Evolutionary conservation across 2,113 vertebrate species (phyloP).

Genomic region (Rafetus swinhoei): DNA sequence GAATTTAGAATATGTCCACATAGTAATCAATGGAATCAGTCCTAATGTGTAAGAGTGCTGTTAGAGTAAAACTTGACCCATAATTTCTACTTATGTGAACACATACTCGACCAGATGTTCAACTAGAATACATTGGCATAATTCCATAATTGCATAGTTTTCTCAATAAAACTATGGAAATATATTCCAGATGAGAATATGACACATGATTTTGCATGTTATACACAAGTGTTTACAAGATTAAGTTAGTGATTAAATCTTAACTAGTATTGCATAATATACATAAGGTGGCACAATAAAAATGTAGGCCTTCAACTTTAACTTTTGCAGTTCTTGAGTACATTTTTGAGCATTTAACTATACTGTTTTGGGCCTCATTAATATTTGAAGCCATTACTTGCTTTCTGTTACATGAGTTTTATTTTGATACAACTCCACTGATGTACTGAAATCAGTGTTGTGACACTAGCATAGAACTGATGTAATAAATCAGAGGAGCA

Average conservation of each 20-base stretch:
- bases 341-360: not conserved
- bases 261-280: not conserved
- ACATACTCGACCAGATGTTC: not conserved
- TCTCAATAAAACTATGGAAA: not conserved
- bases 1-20: not conserved
- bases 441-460: not conserved
- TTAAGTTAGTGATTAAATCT: not conserved
- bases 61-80: not conserved
- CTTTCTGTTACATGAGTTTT: not conserved
- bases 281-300: not conserved
- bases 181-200: not conserved
- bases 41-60: not conserved
- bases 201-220: not conserved
- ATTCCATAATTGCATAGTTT: not conserved
- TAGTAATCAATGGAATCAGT: not conserved
- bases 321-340: not conserved
- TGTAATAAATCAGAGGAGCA: not conserved
- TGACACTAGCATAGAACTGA: not conserved
- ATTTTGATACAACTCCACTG: not conserved
- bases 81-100: not conserved
- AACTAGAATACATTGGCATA: too few species aligned
- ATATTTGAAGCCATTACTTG: not conserved
- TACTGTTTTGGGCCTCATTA: not conserved
- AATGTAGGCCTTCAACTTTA: not conserved
- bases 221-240: not conserved